Percentiles rank a stretch among this genome's conserved stretches.
These are phyloP conservation scores for Coleophora deauratella DNA, from an alignment of 2,888 invertebrate genomes.

Conservation along the genomic window DNA sequence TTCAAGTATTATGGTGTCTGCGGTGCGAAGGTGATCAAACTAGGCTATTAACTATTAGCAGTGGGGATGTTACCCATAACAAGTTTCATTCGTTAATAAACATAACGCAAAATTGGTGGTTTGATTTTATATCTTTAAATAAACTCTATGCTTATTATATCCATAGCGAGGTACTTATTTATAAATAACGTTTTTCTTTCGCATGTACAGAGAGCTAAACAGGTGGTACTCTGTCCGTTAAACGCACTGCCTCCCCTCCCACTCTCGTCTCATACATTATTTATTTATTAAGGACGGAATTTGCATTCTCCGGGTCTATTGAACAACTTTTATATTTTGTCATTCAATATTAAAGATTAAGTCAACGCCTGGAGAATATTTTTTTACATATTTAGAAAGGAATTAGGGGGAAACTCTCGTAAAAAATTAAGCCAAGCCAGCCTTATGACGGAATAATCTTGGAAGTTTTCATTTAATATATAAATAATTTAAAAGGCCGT, in stretches of 20 bases:
- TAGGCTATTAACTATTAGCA: too few species aligned
- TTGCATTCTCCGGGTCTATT: constrained; percentile 55
- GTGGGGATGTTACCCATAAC: too few species aligned
- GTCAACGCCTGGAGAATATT: constrained; percentile 28
- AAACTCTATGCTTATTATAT: too few species aligned
- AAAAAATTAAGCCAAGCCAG: constrained; percentile 30
- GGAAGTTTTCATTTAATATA: constrained; percentile 39
- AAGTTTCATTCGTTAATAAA: too few species aligned
- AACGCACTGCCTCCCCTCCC: constrained; percentile 4
- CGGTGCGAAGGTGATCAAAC: too few species aligned
- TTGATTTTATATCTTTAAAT: too few species aligned
- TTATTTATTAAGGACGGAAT: constrained; percentile 46
- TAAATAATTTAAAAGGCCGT: constrained; percentile 19
- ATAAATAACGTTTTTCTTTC: too few species aligned
- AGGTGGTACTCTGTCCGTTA: not conserved
- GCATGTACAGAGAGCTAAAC: too few species aligned
- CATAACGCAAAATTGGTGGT: too few species aligned
- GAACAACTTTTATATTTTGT: constrained; percentile 58
- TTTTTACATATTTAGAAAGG: constrained; percentile 23
- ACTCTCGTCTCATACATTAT: constrained; percentile 44
- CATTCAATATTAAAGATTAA: constrained; percentile 56
- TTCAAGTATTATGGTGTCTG: too few species aligned
- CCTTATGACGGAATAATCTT: constrained; percentile 25
- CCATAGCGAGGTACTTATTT: too few species aligned
- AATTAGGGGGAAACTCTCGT: constrained; percentile 16